phyloP scores from a whole-genome alignment of 2,888 invertebrate species.

The Caenorhabditis becei region DNA sequence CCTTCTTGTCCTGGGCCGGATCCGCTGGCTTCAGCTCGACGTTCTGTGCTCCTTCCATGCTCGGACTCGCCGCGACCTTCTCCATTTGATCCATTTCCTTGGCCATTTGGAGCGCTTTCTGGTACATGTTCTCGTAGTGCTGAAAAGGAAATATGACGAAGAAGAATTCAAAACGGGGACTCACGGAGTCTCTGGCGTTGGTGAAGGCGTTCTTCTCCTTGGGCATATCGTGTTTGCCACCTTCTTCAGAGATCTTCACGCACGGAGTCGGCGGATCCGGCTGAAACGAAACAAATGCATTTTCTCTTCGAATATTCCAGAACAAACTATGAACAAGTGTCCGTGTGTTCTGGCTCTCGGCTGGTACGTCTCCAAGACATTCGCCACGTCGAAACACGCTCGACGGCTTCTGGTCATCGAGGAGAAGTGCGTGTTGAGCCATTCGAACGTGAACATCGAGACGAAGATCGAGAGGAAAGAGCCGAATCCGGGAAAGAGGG shows the following conservation, averaged over 20 bases:
- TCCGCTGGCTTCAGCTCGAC: conserved; percentile 61
- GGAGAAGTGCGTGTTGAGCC: conserved; percentile 68
- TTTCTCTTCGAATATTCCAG: no score
- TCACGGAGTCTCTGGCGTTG: conserved; percentile 67
- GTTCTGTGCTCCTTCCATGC: conserved; percentile 27
- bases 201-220: conserved; percentile 68
- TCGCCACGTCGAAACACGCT: conserved; percentile 77
- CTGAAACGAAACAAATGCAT: conserved; percentile 19
- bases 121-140: conserved; percentile 79
- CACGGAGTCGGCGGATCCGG: conserved; percentile 67
- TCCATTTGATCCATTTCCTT: conserved; percentile 72
- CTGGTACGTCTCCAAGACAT: conserved; percentile 78
- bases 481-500: conserved; percentile 19
- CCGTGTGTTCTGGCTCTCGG: conserved; percentile 75
- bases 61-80: conserved; percentile 50
- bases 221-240: conserved; percentile 52
- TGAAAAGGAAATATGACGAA: conserved; percentile 50
- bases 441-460: conserved; percentile 64
- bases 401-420: conserved; percentile 70
- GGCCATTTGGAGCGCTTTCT: conserved; percentile 71
- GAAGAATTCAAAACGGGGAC: no score
- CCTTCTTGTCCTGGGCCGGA: conserved; percentile 64
- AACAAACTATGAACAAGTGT: conserved; percentile 72
- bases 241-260: conserved; percentile 61
- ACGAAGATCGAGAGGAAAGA: conserved; percentile 39